Evolutionary conservation across 2,888 invertebrate genomes (phyloP), one percentile per base, ranked within the genome.

Genomic region (Rhamphomyia laevipes): DNA sequence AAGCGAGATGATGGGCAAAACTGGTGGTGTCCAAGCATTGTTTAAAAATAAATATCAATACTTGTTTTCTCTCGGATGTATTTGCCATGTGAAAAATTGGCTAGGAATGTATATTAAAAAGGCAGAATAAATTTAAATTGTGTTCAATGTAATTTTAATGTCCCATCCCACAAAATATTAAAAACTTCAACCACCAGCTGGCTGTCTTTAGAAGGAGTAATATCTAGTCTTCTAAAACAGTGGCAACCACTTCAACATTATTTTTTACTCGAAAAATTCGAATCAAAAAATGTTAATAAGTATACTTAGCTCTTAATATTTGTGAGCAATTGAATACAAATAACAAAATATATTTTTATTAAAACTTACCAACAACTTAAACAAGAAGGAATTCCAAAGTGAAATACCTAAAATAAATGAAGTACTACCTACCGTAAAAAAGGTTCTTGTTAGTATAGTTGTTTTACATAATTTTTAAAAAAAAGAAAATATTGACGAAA

Each of bases 181-280:
- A 55, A 55, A 37, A 51, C 56, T 12, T 53, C 57, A 21, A 58
- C 60, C 46, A 62, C 61, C n/a, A 52, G 58, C 37, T 63, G 63
- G 62, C 53, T 62, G 7, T 62, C 62, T n/a, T n/a, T n/a, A n/a
- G n/a, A n/a, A n/a, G n/a, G n/a, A n/a, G n/a, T n/a, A 15, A 47
- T 61, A 40, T 45, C 17, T 33, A 44, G 47, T 13, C 43, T 52
- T 12, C 40, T 47, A 17, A 46, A 52, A 41, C 48, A 50, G 15
- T 51, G 48, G 48, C 43, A 43, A 27, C 31, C 49, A 12, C 33
- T 51, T 12, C 33, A 49, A 41, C 43, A 49, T 45, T 51, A 51
- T 49, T 49, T 51, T 13, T n/a, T 51, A 30, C 41, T 41, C 7
- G 35, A 41, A 44, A 41, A 51, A 31, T 30, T 51, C 21, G 49